Conservation (phyloP, 2,888 invertebrate species). For the Halictus quadricinctus region DNA sequence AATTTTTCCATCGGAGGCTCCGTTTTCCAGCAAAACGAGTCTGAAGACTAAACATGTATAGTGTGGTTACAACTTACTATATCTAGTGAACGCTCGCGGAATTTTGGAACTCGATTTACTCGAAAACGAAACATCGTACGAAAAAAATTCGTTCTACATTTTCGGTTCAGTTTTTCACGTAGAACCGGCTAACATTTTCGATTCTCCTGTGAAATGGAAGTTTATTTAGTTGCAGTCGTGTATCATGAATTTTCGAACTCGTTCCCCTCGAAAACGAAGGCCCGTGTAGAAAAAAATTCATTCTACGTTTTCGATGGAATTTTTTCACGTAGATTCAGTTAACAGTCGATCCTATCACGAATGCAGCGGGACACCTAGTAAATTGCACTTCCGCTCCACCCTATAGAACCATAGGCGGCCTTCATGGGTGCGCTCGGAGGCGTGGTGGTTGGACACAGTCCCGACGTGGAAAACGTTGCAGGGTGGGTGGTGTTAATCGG, state of each 20-base stretch:
- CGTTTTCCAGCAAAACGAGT: not conserved
- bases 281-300: not conserved
- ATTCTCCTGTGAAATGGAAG: too few relatives aligned
- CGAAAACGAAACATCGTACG: too few relatives aligned
- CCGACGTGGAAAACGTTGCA: constrained; percentile 28
- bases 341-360: not conserved
- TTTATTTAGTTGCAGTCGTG: not conserved
- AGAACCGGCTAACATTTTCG: too few relatives aligned
- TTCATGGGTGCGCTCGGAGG: constrained; percentile 28
- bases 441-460: constrained; percentile 38
- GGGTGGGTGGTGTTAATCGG: constrained; percentile 51
- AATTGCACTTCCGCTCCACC: constrained; percentile 4
- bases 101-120: not conserved
- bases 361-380: not conserved
- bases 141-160: not conserved
- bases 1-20: not conserved
- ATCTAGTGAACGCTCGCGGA: not conserved
- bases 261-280: not conserved
- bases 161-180: too few relatives aligned
- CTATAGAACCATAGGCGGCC: constrained; percentile 44
- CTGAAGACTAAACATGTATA: not conserved
- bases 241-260: not conserved
- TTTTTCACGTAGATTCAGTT: not conserved
- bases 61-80: not conserved
- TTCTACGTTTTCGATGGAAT: not conserved